Percentiles rank a stretch among this genome's conserved stretches.
phyloP scores from a whole-genome alignment of 2,888 invertebrate genomes.

The Cephonodes hylas region DNA sequence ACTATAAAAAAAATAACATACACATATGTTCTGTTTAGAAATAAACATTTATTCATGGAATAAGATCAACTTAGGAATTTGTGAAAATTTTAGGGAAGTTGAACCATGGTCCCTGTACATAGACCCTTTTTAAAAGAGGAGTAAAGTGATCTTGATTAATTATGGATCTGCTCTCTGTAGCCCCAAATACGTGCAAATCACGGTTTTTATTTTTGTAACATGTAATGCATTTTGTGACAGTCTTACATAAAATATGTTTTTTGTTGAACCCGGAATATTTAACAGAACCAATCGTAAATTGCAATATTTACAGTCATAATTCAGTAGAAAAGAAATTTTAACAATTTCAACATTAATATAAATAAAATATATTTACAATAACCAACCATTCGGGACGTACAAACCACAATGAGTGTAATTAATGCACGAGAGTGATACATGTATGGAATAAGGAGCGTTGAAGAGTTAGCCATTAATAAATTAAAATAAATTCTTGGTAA shows the following conservation, averaged over 20 bases:
- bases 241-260: not conserved
- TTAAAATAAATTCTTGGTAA: conserved; percentile 69
- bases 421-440: conserved; percentile 49
- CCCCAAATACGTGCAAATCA: conserved; percentile 25
- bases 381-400: conserved; percentile 33
- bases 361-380: not conserved
- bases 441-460: conserved; percentile 52
- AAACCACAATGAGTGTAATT: conserved; percentile 19
- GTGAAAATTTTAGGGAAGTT: conserved; percentile 25
- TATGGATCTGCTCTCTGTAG: conserved; percentile 40
- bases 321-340: not conserved
- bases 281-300: not conserved
- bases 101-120: conserved; percentile 37
- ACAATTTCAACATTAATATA: not conserved
- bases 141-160: conserved; percentile 13
- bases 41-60: conserved; percentile 29
- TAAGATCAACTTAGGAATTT: conserved; percentile 23
- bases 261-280: not conserved
- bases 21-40: conserved; percentile 29
- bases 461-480: conserved; percentile 57
- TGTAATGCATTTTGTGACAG: not conserved
- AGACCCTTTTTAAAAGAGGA: conserved; percentile 28
- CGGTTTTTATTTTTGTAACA: conserved; percentile 12
- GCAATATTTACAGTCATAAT: conserved; percentile 5
- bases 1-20: conserved; percentile 9